Evolutionary conservation across 2,888 invertebrate species (phyloP).

Genomic region (Pterostichus madidus): DNA sequence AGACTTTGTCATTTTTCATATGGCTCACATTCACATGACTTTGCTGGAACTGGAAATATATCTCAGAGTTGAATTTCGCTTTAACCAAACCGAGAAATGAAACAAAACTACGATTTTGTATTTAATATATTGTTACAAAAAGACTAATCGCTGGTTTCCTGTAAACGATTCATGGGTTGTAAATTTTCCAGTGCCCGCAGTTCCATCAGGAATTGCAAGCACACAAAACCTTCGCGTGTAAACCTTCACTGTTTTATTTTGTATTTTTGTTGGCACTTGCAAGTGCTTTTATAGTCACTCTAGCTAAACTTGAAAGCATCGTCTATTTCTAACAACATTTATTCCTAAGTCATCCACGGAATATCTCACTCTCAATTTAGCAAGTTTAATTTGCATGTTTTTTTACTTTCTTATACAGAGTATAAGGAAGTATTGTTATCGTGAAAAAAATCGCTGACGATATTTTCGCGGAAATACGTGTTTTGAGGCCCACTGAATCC

Average conservation of each 20-base stretch:
- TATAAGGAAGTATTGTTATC: too few relatives aligned
- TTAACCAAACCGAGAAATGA: neutral
- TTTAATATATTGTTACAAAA: conserved; percentile 35
- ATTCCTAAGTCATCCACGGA: too few relatives aligned
- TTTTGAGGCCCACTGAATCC: too few relatives aligned
- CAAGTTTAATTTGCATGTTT: too few relatives aligned
- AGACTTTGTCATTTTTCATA: conserved; percentile 54
- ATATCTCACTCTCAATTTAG: too few relatives aligned
- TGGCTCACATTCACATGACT: conserved; percentile 54
- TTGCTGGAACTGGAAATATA: conserved; percentile 41
- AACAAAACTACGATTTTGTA: neutral
- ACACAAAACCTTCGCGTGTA: neutral
- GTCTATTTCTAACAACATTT: too few relatives aligned
- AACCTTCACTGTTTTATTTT: neutral
- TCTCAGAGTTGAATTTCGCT: conserved; percentile 3
- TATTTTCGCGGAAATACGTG: too few relatives aligned
- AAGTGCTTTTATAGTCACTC: conserved; percentile 12
- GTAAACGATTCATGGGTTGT: neutral
- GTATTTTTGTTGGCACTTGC: conserved; percentile 40
- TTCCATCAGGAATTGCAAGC: conserved; percentile 35
- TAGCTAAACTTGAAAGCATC: neutral
- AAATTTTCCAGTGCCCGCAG: conserved; percentile 23
- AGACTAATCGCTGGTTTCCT: conserved; percentile 4
- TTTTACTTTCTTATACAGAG: too few relatives aligned
- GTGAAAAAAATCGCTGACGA: too few relatives aligned